Evolutionary conservation across 2,797 vertebrate genomes (phyloP).

Genomic region (Pangasius larnaudii): DNA sequence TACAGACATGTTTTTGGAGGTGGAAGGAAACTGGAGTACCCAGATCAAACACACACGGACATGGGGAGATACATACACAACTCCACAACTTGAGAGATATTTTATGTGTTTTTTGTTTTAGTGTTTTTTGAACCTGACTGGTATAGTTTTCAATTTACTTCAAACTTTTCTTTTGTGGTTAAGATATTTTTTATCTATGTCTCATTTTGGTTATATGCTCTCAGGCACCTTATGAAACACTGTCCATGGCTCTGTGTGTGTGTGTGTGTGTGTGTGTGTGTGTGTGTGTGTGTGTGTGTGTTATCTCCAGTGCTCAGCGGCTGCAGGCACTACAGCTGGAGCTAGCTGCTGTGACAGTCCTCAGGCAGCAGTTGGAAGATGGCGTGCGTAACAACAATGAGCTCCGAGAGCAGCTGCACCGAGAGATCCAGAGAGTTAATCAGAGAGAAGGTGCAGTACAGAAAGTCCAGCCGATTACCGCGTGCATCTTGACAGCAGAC

Average conservation of each 20-base stretch:
- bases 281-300: neutral
- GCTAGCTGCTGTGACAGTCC: conserved; percentile 79
- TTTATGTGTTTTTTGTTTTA: neutral
- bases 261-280: conserved; percentile 3
- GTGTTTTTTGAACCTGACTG: neutral
- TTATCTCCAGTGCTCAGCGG: conserved; percentile 53
- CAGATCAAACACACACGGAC: neutral
- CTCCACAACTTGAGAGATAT: neutral
- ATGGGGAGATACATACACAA: neutral
- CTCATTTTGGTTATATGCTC: neutral
- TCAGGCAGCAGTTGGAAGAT: conserved; percentile 87
- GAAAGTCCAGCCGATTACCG: conserved; percentile 51
- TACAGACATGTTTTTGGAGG: neutral
- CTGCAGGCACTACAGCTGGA: conserved; percentile 83
- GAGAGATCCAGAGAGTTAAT: conserved; percentile 81
- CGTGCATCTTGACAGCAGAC: conserved; percentile 8
- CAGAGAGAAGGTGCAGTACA: conserved; percentile 82
- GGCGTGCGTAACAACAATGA: conserved; percentile 82
- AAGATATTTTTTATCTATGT: neutral
- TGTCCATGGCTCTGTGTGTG: neutral
- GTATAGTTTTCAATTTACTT: neutral
- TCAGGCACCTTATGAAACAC: neutral
- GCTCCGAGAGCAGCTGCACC: conserved; percentile 83
- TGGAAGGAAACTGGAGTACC: neutral
- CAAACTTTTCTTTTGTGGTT: neutral